Evolutionary conservation across 2,113 vertebrate species (phyloP).

Genomic region (Leucoraja erinaceus): DNA sequence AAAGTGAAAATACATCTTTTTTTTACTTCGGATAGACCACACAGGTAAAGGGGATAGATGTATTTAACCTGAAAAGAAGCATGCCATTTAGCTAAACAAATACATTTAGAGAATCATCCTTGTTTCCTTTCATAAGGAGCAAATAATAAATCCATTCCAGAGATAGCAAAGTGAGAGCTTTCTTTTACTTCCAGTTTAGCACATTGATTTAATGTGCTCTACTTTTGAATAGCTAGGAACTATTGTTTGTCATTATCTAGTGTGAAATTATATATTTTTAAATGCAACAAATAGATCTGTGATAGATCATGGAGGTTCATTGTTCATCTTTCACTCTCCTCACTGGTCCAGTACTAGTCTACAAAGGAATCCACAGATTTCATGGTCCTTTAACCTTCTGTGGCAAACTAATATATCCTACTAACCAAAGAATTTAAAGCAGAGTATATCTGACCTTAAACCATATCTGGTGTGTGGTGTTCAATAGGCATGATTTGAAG

Average conservation of each 20-base stretch:
- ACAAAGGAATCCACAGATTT: too few species aligned
- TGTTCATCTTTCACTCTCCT: not conserved
- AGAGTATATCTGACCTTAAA: too few species aligned
- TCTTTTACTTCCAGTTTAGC: not conserved
- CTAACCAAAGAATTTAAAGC: too few species aligned
- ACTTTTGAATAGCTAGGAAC: not conserved
- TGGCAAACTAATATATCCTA: too few species aligned
- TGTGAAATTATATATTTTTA: not conserved
- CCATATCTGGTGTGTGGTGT: too few species aligned
- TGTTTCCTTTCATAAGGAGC: not conserved
- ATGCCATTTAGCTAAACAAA: not conserved
- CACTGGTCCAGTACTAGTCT: not conserved
- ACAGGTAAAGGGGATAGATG: not conserved
- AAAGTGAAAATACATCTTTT: not conserved
- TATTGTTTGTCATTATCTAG: not conserved
- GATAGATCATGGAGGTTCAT: not conserved
- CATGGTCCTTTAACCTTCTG: too few species aligned
- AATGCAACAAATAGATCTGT: not conserved
- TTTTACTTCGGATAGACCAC: not conserved
- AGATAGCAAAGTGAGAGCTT: not conserved
- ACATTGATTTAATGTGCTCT: not conserved
- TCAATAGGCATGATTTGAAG: too few species aligned
- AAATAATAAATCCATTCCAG: not conserved
- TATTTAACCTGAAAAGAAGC: not conserved
- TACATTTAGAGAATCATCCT: not conserved